Percentiles rank a stretch among this genome's conserved stretches.
These are phyloP conservation scores for Deilephila elpenor DNA, from an alignment of 2,888 invertebrate species.

Conservation along the genomic window DNA sequence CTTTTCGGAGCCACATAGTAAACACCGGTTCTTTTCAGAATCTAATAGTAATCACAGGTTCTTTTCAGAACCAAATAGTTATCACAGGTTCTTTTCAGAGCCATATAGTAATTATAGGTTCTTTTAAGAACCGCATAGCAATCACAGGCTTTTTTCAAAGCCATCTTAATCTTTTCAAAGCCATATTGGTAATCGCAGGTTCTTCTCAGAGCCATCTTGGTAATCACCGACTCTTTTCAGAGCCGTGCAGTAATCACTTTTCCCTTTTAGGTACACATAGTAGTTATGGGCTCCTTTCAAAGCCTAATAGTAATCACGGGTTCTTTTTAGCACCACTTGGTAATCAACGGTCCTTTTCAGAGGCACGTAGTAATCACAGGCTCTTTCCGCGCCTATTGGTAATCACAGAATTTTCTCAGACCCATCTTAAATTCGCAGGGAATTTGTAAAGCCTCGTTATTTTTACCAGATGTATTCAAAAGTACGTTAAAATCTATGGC, in stretches of 20 bases:
- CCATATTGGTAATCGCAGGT: conserved; percentile 27
- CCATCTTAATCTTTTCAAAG: conserved; percentile 31
- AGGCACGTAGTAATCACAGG: not conserved
- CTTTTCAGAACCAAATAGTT: conserved; percentile 33
- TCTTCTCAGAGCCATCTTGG: conserved; percentile 30
- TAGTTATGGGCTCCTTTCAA: conserved; percentile 33
- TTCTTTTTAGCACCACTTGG: conserved; percentile 28
- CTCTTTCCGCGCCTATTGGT: not conserved
- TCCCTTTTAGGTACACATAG: conserved; percentile 28
- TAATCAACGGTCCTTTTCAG: no score
- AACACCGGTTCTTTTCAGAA: conserved; percentile 31
- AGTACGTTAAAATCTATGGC: no score
- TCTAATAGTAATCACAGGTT: conserved; percentile 27
- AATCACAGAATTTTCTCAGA: conserved; percentile 32
- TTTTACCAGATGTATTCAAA: no score
- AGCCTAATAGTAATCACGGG: conserved; percentile 32
- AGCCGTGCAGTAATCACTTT: conserved; percentile 23
- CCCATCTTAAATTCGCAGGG: not conserved
- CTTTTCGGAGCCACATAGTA: conserved; percentile 31
- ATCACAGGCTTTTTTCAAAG: conserved; percentile 34
- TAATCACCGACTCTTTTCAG: not conserved
- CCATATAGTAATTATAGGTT: conserved; percentile 31
- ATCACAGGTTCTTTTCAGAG: conserved; percentile 33
- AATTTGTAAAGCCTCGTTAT: no score
- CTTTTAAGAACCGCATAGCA: conserved; percentile 34